Base-by-base conservation (phyloP, 2,888 invertebrate genomes). In the Esperia sulphurella region DNA sequence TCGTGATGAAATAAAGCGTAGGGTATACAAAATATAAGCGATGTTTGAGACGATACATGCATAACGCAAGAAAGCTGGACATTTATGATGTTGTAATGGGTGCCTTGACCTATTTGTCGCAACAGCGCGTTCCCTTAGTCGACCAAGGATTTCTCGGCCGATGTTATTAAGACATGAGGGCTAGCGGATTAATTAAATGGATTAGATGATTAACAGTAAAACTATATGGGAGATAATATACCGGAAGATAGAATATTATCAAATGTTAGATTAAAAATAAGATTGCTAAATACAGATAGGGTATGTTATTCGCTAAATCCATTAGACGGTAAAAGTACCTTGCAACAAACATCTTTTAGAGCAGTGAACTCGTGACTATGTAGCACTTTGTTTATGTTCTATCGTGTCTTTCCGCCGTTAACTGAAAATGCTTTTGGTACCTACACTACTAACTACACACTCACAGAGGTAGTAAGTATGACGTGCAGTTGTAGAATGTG, bases 361-460 rank as follows among this genome's bases (percentile, higher is more conserved):
- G 35, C 45, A 41, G 47, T 41, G 50, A 55, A 55, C 53, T 53
- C 48, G 55, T 45, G 52, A 53, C 54, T 50, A 53, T 55, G 53
- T 53, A 55, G 57, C 51, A 58, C 52, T 49, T 60, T 54, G 59
- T 63, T 61, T 59, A 60, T 57, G 51, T 58, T 54, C 58, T 69
- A 66, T 55, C 71, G 65, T 74, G 61, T 55, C 56, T 68, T 63
- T 21, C 61, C 55, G 60, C 72, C 66, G 67, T 74, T 76, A 73
- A 64, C 57, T 58, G 52, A 58, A 65, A 71, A 68, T 66, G 65
- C 58, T 67, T 63, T 63, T 46, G 52, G 57, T 61, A 62, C 56
- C 56, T 60, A 50, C 60, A 57, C 53, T 49, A n/a, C n/a, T n/a
- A n/a, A n/a, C n/a, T 57, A 43, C 30, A 31, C 39, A 43, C 35